phyloP scores from a whole-genome alignment of 2,113 vertebrate species.

The Lepus americanus region DNA sequence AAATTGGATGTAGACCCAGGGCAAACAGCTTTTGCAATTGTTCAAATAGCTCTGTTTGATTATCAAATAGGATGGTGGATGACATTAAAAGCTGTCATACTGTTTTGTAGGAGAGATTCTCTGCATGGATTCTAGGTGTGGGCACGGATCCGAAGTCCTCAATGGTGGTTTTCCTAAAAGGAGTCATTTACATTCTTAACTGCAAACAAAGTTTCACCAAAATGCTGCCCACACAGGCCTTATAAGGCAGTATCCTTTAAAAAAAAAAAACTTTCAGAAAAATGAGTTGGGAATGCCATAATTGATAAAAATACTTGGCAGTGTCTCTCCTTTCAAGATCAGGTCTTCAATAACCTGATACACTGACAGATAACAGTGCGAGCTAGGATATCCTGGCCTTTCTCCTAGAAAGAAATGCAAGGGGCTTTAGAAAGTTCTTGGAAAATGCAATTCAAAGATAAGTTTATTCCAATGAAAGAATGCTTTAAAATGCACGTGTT shows the following conservation, averaged over 20 bases:
- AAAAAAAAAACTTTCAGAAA: slow-evolving; percentile 36
- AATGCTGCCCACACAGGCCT: neutral
- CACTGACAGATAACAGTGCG: accelerated
- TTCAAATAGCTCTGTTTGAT: slow-evolving; percentile 68
- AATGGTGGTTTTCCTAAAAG: slow-evolving; percentile 64
- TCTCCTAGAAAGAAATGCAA: neutral
- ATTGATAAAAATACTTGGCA: neutral
- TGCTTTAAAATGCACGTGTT: no score
- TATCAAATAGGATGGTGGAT: slow-evolving; percentile 72
- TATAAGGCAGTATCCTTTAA: neutral
- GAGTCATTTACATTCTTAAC: slow-evolving; percentile 31
- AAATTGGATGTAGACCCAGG: slow-evolving; percentile 17
- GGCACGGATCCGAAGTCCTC: slow-evolving; percentile 62
- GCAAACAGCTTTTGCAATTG: slow-evolving; percentile 12
- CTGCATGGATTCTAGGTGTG: slow-evolving; percentile 8
- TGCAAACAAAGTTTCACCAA: slow-evolving; percentile 69
- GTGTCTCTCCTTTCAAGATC: neutral
- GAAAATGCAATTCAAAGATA: no score
- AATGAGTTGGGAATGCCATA: neutral
- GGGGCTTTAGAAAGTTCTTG: no score
- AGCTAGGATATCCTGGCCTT: neutral
- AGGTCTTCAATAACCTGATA: neutral
- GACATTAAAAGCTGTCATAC: slow-evolving; percentile 59
- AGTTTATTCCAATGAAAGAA: no score
- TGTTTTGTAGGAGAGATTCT: slow-evolving; percentile 59